phyloP scores from a whole-genome alignment of 2,888 invertebrate genomes.

The Phrixothrix hirtus region DNA sequence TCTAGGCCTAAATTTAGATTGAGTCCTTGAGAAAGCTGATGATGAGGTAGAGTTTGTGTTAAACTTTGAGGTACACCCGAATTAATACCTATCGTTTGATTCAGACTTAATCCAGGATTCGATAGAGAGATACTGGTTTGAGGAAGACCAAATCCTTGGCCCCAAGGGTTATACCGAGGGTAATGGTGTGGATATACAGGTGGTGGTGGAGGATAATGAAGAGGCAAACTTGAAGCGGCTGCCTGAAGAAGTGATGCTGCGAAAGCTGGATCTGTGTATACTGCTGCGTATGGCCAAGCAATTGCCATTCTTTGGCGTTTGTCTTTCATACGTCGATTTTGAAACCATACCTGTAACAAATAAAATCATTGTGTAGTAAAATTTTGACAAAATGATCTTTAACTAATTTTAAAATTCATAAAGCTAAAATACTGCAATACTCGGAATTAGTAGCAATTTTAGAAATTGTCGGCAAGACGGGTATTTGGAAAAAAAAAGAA shows the following conservation, averaged over 20 bases:
- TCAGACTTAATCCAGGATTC: constrained; percentile 45
- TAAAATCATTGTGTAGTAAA: too few relatives aligned
- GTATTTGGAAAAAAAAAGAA: too few relatives aligned
- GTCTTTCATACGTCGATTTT: constrained; percentile 96
- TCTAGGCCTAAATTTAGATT: constrained; percentile 46
- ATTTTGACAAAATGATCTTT: too few relatives aligned
- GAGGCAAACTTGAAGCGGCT: constrained; percentile 70
- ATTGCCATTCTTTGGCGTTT: constrained; percentile 93
- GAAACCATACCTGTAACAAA: constrained; percentile 89
- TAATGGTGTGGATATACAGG: constrained; percentile 63
- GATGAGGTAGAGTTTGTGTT: constrained; percentile 50
- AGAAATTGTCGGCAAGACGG: too few relatives aligned
- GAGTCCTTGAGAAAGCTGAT: constrained; percentile 43
- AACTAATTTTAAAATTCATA: too few relatives aligned
- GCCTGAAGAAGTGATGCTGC: constrained; percentile 92
- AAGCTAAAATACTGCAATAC: too few relatives aligned
- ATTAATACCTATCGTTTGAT: constrained; percentile 40
- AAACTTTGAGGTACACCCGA: constrained; percentile 53
- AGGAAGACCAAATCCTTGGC: constrained; percentile 56
- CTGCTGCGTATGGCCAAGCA: constrained; percentile 93
- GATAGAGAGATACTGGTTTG: constrained; percentile 59
- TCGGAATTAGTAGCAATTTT: too few relatives aligned
- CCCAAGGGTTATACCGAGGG: constrained; percentile 61
- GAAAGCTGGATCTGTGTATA: constrained; percentile 91
- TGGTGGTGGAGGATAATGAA: constrained; percentile 60